Percentiles rank a stretch among this genome's conserved stretches.
These are phyloP conservation scores for Apeltes quadracus DNA, from an alignment of 2,113 vertebrate species.

Conservation along the genomic window DNA sequence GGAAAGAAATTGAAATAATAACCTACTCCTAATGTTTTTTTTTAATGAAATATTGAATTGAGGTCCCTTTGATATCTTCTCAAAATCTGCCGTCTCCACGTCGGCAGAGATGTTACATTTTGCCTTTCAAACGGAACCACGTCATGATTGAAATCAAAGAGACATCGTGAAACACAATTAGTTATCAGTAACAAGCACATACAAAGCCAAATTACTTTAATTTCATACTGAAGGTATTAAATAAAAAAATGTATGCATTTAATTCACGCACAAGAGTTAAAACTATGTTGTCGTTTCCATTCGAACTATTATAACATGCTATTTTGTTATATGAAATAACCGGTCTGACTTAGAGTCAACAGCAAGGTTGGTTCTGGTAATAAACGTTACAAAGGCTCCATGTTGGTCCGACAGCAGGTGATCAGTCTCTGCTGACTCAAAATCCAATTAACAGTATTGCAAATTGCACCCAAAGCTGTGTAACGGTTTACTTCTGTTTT, in stretches of 20 bases:
- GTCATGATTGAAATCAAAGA: too few relatives aligned
- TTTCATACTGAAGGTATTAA: too few relatives aligned
- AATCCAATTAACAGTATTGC: conserved; percentile 43
- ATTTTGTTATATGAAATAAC: too few relatives aligned
- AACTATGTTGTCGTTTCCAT: too few relatives aligned
- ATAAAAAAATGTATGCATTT: too few relatives aligned
- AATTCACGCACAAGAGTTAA: too few relatives aligned
- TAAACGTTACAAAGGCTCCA: background rate
- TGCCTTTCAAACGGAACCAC: background rate
- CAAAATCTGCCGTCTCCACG: background rate
- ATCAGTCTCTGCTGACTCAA: conserved; percentile 36
- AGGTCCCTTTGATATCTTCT: background rate
- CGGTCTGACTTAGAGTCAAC: background rate
- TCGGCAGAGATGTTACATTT: background rate
- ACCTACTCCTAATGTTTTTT: background rate
- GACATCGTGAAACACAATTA: too few relatives aligned
- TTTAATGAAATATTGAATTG: background rate
- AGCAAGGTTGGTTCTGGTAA: background rate
- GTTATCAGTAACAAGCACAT: too few relatives aligned
- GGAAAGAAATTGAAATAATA: conserved; percentile 2
- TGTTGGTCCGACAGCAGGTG: conserved; percentile 12
- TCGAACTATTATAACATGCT: too few relatives aligned
- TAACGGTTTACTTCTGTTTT: conserved; percentile 24
- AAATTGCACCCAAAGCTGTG: conserved; percentile 42
- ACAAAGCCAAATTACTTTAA: too few relatives aligned